phyloP scores from a whole-genome alignment of 2,113 vertebrate species.

The Scytalopus superciliaris region DNA sequence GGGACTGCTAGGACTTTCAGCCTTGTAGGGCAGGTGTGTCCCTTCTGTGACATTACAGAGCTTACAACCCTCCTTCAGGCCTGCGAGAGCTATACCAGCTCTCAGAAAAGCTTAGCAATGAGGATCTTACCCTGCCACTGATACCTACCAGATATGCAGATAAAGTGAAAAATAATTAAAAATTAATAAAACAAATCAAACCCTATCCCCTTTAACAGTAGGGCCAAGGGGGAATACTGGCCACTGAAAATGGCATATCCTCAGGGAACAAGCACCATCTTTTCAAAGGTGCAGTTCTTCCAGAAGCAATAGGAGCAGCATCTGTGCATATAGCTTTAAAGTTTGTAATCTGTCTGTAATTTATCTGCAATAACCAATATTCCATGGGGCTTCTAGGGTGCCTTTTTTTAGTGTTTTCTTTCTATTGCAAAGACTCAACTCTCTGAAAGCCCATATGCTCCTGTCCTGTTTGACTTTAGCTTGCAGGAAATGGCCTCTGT shows the following conservation, averaged over 20 bases:
- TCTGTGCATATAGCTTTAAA: conserved; percentile 18
- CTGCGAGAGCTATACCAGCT: background rate
- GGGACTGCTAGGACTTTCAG: background rate
- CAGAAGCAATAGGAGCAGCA: conserved; percentile 17
- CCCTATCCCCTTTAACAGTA: background rate
- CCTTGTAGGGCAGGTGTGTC: background rate
- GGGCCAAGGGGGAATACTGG: background rate
- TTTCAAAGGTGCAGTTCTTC: background rate
- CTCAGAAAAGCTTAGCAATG: background rate
- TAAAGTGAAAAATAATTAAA: conserved; percentile 12
- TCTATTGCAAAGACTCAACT: background rate
- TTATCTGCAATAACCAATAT: conserved; percentile 10
- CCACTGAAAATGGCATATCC: background rate
- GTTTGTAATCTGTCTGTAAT: background rate
- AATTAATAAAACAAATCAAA: conserved; percentile 5
- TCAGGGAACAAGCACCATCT: background rate
- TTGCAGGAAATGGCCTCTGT: conserved; percentile 54
- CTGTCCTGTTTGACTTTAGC: conserved; percentile 54
- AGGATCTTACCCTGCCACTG: background rate
- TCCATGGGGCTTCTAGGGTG: background rate
- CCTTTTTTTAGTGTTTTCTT: background rate
- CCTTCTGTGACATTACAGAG: background rate
- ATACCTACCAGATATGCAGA: background rate
- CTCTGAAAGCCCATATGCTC: conserved; percentile 52
- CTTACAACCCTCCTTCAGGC: background rate